Evolutionary conservation across 2,888 invertebrate species (phyloP).

Genomic region (Tenthredo scrophulariae): DNA sequence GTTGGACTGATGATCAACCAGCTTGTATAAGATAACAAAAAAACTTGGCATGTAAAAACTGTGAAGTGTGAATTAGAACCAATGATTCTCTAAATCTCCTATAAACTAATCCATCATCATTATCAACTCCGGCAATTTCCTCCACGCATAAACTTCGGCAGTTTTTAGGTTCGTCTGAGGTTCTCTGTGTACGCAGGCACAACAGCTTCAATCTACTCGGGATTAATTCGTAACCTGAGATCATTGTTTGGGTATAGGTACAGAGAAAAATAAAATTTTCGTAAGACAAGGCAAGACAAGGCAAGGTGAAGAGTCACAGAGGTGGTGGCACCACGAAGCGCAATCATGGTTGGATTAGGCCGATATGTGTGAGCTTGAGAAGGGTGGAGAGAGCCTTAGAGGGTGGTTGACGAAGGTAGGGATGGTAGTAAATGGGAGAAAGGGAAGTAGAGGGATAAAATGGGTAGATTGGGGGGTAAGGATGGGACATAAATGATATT

Average conservation of each 20-base stretch:
- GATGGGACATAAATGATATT: slow-evolving; percentile 76
- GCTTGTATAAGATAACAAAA: background rate
- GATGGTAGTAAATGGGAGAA: background rate
- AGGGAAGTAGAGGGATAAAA: slow-evolving; percentile 14
- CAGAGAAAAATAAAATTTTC: background rate
- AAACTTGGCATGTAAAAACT: background rate
- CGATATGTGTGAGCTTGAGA: slow-evolving; percentile 67
- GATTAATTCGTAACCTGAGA: background rate
- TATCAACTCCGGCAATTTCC: background rate
- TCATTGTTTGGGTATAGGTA: background rate
- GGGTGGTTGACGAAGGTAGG: slow-evolving; percentile 43
- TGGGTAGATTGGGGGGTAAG: slow-evolving; percentile 32
- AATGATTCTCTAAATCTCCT: background rate
- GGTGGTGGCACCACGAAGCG: slow-evolving; percentile 62
- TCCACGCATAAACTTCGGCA: background rate
- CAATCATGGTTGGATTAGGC: slow-evolving; percentile 76
- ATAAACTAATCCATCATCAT: background rate
- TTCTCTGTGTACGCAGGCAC: background rate
- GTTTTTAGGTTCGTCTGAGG: background rate
- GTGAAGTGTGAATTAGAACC: background rate
- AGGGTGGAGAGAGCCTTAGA: slow-evolving; percentile 40
- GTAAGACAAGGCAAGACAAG: background rate
- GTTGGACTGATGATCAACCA: background rate
- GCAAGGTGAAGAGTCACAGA: slow-evolving; percentile 45
- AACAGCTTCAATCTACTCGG: background rate